phyloP scores from a whole-genome alignment of 1,140 invertebrate species.

The Holcopasites calliopsidis region DNA sequence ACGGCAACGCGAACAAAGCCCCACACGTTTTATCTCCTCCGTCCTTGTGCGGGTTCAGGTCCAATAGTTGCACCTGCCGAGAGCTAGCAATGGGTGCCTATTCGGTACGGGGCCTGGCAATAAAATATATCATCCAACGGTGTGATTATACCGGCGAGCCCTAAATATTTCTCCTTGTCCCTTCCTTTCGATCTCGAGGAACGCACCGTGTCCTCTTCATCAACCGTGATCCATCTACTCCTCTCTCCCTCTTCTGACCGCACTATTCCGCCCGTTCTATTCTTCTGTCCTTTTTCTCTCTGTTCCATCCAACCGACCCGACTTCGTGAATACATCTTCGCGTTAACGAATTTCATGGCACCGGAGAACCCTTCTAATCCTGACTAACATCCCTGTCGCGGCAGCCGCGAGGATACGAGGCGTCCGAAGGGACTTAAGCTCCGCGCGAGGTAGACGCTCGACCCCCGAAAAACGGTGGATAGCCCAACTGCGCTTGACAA shows the following conservation, averaged over 20 bases:
- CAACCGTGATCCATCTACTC: background rate
- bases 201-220: slow-evolving; percentile 34
- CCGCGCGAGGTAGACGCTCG: background rate
- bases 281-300: background rate
- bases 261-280: background rate
- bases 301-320: background rate
- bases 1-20: too few species aligned
- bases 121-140: slow-evolving; percentile 55
- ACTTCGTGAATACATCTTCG: slow-evolving; percentile 41
- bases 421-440: slow-evolving; percentile 35
- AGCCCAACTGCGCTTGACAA: slow-evolving; percentile 11
- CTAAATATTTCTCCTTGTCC: slow-evolving; percentile 54
- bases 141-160: slow-evolving; percentile 54
- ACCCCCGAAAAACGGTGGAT: slow-evolving; percentile 32
- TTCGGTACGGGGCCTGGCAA: slow-evolving; percentile 37
- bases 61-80: slow-evolving; percentile 20
- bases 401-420: slow-evolving; percentile 22
- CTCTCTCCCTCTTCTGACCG: background rate
- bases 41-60: background rate
- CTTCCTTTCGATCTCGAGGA: slow-evolving; percentile 54
- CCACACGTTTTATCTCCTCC: background rate
- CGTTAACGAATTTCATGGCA: slow-evolving; percentile 57
- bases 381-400: slow-evolving; percentile 58
- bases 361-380: slow-evolving; percentile 62
- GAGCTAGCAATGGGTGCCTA: background rate